Evolutionary conservation across 1,140 invertebrate species (phyloP), one percentile per base, ranked within the genome.

Genomic region (Sycophila sp.): DNA sequence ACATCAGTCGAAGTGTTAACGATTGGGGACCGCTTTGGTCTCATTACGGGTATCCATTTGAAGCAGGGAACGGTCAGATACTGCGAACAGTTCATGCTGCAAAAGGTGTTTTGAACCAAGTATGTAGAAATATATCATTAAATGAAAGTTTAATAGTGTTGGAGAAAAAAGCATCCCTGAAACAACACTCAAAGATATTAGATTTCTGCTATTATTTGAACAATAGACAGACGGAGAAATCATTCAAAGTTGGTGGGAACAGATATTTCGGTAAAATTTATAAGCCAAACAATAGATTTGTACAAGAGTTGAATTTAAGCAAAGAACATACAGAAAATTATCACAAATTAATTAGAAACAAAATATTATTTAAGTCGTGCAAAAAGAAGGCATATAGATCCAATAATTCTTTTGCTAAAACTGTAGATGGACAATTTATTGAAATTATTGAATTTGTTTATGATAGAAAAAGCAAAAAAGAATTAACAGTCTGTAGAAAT

Each of bases 221-320:
- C 26, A 51, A 26, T 22, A 38, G 22, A 5, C 26, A 40, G n/a
- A 7, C 10, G 1, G 4, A 4, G 15, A 59, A 60, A 38, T 19
- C 42, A 1, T 17, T 60, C 1, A 59, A 69, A 60, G 38, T 28
- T 19, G 24, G 32, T 28, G 30, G 11, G 26, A 13, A 4, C 2
- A 45, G 66, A 34, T 60, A 69, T 69, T 69, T 69, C 60, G 65
- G 65, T 10, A 47, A 45, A 32, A 5, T 7, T 47, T 30, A 10
- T 19, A 6, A 1, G 2, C 42, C 62, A 22, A 22, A 5, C 1
- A 10, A 0, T 0, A 7, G 17, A 15, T 24, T 8, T 10, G n/a
- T 24, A 22, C 19, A 1, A 28, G 17, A 34, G 51, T 13, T 64
- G 3, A 34, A 51, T 36, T 13, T 51, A 10, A 13, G 19, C 17